Base-by-base conservation (phyloP, 1,140 invertebrate species). In the Caerostris darwini region DNA sequence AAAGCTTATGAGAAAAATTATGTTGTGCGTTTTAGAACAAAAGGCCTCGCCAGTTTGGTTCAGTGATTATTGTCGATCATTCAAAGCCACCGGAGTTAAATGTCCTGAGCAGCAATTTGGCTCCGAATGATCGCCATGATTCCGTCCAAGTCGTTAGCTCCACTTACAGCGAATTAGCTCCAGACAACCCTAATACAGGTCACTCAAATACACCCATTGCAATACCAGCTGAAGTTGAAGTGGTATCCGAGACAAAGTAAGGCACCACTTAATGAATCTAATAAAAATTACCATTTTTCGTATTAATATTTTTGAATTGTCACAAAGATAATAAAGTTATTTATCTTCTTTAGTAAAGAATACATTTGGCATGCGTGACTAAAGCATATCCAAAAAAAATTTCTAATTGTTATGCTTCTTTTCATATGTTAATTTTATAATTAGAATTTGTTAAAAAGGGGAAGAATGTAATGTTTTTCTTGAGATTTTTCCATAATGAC, bases 171-270 rank as follows among this genome's bases (percentile, higher is more conserved):
- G 99, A 99, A 97, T 96, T 99, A 95, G 98, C 98, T 88, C 97
- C 98, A 95, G 99, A 99, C 96, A 99, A 99, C 97, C 98, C 98
- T 54, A 98, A 98, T 82, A 98, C 98, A 95, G 99, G 98, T 89
- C 98, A 99, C 96, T 99, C 98, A 95, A 99, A 99, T 96, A 99
- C 98, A 95, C 99, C 98, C 94, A 99, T 99, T 96, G 99, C 98
- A 94, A 98, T 98, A 96, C 97, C 97, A 95, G 98, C 98, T 96
- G 99, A 99, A 97, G 98, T 99, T 69, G 99, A 99, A 96, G 97
- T 98, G 85, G 96, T 96, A 58, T 96, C n/a, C 94, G 96, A 96
- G 95, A 97, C 96, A 94, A 97, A 97, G 96, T 97, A 96, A 95
- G 96, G n/a, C n/a, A 58, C 0, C 3, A 59, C 17, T 12, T 64